A percentile compares a stretch with the other conserved stretches of the same genome.
Evolutionary conservation across 2,797 vertebrate species (phyloP).

Genomic region (Lemur catta): DNA sequence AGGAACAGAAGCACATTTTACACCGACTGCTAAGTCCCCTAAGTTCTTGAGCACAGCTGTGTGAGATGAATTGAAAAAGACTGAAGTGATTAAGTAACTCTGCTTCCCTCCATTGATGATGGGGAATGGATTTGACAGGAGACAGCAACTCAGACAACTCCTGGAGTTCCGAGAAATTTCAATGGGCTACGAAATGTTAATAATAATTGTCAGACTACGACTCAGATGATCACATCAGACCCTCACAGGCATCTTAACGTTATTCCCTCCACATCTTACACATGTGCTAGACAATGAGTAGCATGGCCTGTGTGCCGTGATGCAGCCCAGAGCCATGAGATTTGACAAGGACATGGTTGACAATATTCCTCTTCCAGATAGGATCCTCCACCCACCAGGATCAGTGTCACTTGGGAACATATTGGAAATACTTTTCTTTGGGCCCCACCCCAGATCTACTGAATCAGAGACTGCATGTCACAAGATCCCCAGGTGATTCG

Average conservation of each 20-base stretch:
- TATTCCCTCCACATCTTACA: neutral
- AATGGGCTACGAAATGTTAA: conserved; percentile 8
- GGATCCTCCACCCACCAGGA: neutral
- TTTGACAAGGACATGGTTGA: neutral
- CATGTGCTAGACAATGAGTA: neutral
- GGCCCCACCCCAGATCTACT: neutral
- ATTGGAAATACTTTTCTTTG: neutral
- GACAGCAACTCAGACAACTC: neutral
- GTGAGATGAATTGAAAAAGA: conserved; percentile 55
- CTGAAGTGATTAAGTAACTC: neutral
- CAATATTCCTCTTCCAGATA: neutral
- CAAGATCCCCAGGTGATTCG: neutral
- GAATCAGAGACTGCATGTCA: neutral
- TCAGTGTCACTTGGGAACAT: neutral
- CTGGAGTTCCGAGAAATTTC: conserved; percentile 2
- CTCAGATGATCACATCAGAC: neutral
- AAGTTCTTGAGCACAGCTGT: conserved; percentile 28
- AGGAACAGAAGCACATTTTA: conserved; percentile 16
- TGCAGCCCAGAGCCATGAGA: neutral
- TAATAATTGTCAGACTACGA: conserved; percentile 21
- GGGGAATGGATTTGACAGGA: conserved; percentile 40
- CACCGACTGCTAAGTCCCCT: neutral
- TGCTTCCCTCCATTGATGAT: neutral
- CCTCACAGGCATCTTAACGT: neutral
- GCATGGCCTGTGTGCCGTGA: accelerated